Base-by-base conservation (phyloP, 1,140 invertebrate genomes). In the Lerema accius region DNA sequence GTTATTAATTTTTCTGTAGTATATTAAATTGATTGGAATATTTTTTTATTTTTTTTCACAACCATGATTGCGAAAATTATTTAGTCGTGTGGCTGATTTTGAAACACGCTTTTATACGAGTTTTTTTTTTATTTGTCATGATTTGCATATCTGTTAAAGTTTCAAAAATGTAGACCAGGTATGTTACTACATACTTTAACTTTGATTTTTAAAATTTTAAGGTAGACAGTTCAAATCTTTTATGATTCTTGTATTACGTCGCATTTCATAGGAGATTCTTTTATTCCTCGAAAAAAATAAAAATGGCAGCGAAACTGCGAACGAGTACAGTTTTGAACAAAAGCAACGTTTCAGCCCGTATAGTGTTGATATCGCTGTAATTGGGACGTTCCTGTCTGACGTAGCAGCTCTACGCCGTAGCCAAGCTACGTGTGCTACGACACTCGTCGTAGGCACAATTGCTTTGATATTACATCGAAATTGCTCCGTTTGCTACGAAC, bases 261-360 rank as follows among this genome's bases (percentile, higher is more conserved):
- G 7, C n/a, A 37, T 49, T 49, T 49, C 46, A 49, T 14, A 23
- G 10, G 46, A 32, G 43, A 45, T 58, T 46, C 26, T 45, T 42
- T 42, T 58, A 58, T 58, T 26, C 42, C 42, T n/a, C 43, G 42
- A 19, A 45, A 58, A 58, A 45, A 56, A 45, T n/a, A 58, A 58
- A 45, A 80, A 81, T 78, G 69, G 63, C 66, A 71, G 68, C 68
- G 69, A 79, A 82, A 82, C 78, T 73, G 74, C 75, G 61, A 69
- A 75, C 74, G 73, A 76, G 66, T 69, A 78, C 74, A 67, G 59
- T 76, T 82, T 82, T 69, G 67, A 66, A 71, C 69, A 69, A 71
- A 73, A 68, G 67, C 70, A 42, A 61, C 53, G 65, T 63, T 59
- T 68, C 63, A 51, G 42, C 63, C 59, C 46, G 53, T 65, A 65